phyloP scores from a whole-genome alignment of 2,888 invertebrate genomes.

The Cephus spinipes region DNA sequence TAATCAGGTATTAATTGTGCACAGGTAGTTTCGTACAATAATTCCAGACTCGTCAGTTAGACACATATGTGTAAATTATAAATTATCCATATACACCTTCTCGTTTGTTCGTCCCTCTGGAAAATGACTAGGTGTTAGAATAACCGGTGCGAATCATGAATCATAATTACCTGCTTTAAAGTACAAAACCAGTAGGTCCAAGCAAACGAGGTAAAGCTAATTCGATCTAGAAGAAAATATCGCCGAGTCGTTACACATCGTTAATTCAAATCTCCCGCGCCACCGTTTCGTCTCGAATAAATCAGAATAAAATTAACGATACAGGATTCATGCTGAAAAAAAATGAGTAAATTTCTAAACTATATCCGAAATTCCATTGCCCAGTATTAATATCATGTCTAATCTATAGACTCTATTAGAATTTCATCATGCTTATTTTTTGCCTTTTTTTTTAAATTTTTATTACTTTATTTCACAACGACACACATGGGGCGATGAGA shows the following conservation, averaged over 20 bases:
- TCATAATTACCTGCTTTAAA: slow-evolving; percentile 52
- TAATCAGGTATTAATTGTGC: not conserved
- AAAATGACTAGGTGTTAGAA: slow-evolving; percentile 31
- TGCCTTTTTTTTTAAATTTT: not conserved
- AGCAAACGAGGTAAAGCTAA: not conserved
- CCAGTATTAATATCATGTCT: not conserved
- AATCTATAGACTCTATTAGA: not conserved
- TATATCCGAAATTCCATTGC: not conserved
- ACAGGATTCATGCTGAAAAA: not conserved
- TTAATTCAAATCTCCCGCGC: not conserved
- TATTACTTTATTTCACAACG: not conserved
- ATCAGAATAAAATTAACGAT: not conserved
- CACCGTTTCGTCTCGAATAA: not conserved
- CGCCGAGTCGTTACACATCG: not conserved
- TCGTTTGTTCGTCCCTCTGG: slow-evolving; percentile 46
- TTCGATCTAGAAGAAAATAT: not conserved
- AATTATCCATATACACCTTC: slow-evolving; percentile 41
- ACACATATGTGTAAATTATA: slow-evolving; percentile 40
- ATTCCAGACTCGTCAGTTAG: not conserved
- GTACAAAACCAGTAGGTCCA: slow-evolving; percentile 4
- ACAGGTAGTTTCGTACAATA: not conserved
- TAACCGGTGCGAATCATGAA: slow-evolving; percentile 53
- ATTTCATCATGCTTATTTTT: not conserved
- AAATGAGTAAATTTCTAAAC: not conserved
- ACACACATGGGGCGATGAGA: not conserved